Base-by-base conservation (phyloP, 2,113 vertebrate genomes). In the Centrocercus urophasianus region DNA sequence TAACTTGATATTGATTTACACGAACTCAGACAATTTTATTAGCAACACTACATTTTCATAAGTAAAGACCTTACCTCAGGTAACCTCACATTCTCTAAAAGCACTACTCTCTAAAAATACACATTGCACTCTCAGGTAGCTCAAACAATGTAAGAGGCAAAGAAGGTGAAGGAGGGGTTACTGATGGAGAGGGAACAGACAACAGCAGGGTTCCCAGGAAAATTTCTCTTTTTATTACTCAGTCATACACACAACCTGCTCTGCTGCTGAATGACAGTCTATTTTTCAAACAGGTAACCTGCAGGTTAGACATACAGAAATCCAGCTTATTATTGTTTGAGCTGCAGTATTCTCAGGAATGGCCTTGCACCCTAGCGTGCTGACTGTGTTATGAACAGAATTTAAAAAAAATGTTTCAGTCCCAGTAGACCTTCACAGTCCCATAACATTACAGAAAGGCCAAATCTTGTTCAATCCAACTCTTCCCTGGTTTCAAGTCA, bases 261-360 rank as follows among this genome's bases (percentile, higher is more conserved):
- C 60, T 38, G 42, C 42, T 77, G 42, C 85, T 80, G 73, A 82
- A 71, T 75, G 65, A 83, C 61, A 74, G 77, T 94, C 52, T 86
- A 18, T 89, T 93, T 95, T 92, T 81, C 86, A 88, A 78, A 83
- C 27, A 83, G 57, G 72, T 90, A 94, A 93, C 90, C 86, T 72
- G 50, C 50, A 86, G 83, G 76, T 94, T 94, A 81, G 83, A 92
- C 69, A 78, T 86, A 92, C 1, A 93, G 79, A 88, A 90, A 83
- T 80, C 83, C 11, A 83, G 56, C 65, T 78, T 83, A 71, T 88
- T 95, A 71, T 78, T 90, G 38, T 80, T 77, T 93, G 76, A 91
- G 43, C 47, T 90, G 64, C 50, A 91, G 67, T 66, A 80, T 60
- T 71, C 47, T 90, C 56, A 38, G 57, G 72, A 90, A 95, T 9